Base-by-base conservation (phyloP, 2,888 invertebrate species). In the Phyto melanocephala region DNA sequence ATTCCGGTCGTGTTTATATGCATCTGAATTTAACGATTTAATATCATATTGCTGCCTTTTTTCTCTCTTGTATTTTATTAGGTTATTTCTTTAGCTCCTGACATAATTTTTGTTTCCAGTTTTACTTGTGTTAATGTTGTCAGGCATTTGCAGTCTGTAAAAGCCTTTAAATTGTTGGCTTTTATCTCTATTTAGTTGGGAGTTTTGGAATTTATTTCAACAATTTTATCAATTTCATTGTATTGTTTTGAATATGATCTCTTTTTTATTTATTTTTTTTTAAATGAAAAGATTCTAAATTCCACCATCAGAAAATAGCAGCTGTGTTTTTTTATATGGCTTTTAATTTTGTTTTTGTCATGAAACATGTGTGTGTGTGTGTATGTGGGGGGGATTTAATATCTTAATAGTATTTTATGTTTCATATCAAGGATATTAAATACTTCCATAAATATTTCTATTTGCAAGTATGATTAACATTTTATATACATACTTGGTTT, bases 141-240 rank as follows among this genome's bases (percentile, higher is more conserved):
- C 72, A 62, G 76, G 60, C 81, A 77, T 81, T 72, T 71, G 76
- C 81, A 68, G 76, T 60, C 56, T 72, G 63, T 77, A 78, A 82
- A 78, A 75, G 78, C 74, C 68, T 82, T 78, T 76, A 72, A 77
- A 67, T 77, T 81, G 81, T 81, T 75, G 78, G 78, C 68, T 67
- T 78, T 67, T 78, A 75, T 75, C 81, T 74, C 42, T 60, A 40
- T 62, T 76, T 67, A 40, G 68, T 67, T 82, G 75, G 71, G 75
- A 82, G 75, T 67, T 75, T 75, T 79, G 60, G 79, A 67, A 79
- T 79, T 79, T 79, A 82, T 71, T 82, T 79, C 75, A 71, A 76
- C 75, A 82, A 79, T 79, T 82, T 82, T 82, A 82, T 82, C 82
- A 82, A 71, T 67, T 76, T 67, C 33, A 50, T 42, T 20, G n/a